Evolutionary conservation across 2,888 invertebrate genomes (phyloP), one percentile per base, ranked within the genome.

Genomic region (Orchesella flavescens): DNA sequence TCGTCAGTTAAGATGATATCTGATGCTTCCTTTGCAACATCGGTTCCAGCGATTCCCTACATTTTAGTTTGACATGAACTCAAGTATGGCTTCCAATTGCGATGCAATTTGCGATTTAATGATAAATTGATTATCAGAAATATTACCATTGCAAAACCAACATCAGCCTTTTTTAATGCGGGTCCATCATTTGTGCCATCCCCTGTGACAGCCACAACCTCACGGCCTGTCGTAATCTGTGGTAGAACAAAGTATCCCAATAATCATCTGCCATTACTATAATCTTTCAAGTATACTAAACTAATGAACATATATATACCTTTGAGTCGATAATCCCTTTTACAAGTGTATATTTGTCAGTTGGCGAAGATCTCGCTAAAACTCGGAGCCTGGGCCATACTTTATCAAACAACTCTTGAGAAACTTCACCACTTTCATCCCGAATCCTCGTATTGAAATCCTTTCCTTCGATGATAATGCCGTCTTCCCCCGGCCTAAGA

Each of bases 131-230:
- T n/a, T n/a, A n/a, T n/a, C n/a, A n/a, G n/a, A n/a, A n/a, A n/a
- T n/a, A 91, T 90, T 89, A 95, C 96, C 98, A 99, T 99, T 88
- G 98, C 98, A 91, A 99, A 99, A 69, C 98, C 98, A 88, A 99
- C 98, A 90, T 99, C 98, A 77, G 98, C 98, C 91, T 98, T 98
- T 91, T 99, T 99, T 87, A 99, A 91, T 73, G 98, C 98, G 9
- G 98, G 98, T 0, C 98, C 98, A 91, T 99, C 98, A 91, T 99
- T 99, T 85, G 98, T 99, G 49, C 98, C 98, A 91, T 99, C 98
- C 1, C 98, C 98, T 0, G 98, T 99, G 17, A 99, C 98, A 59
- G 99, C 99, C 34, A 99, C 99, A 53, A 99, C 99, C 91, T 99
- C 98, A 84, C 98, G 93, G 89, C 94, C 96, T 76, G 94, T 94